Base-by-base conservation (phyloP, 2,888 invertebrate genomes). In the Alviniconcha strummeri region DNA sequence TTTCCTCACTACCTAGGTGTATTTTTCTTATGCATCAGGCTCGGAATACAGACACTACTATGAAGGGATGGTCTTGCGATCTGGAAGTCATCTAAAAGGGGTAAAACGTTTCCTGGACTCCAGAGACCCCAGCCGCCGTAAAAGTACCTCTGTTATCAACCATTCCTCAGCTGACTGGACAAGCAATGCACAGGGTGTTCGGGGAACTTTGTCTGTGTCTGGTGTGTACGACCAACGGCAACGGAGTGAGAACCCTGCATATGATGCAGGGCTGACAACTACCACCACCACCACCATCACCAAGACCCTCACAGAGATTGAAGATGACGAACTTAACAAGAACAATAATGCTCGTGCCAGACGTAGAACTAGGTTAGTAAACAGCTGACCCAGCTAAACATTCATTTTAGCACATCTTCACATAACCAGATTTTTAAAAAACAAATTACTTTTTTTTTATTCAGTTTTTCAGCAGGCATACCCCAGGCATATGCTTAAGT, bases 61-160 rank as follows among this genome's bases (percentile, higher is more conserved):
- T 82, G 82, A 85, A 6, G 86, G 86, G 15, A 86, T 86, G 84
- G 57, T 82, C 36, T 81, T 86, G 55, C 80, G 86, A 7, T 86
- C 86, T 57, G 86, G 86, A 54, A 85, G 84, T 54, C 84, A 83
- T 15, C n/a, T 84, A n/a, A 82, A 78, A 83, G 80, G 83, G 15
- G 64, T 74, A 15, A 60, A 67, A 19, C 19, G 74, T 17, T 84
- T 84, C 19, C 64, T 82, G 15, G 55, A 56, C 52, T 54, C 54
- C 9, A 5, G 8, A 13, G 57, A 57, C 7, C n/a, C 74, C 15
- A 56, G 69, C 6, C 60, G 67, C 17, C 82, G 82, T n/a, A 75
- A 60, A 6, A 77, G 54, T 19, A 69, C 69, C 5, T 56, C 55
- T 0, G 56, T 69, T n/a, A 60, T 52, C 55, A 77, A 15, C 77